Evolutionary conservation across 2,797 vertebrate species (phyloP).

Genomic region (Cuculus canorus): DNA sequence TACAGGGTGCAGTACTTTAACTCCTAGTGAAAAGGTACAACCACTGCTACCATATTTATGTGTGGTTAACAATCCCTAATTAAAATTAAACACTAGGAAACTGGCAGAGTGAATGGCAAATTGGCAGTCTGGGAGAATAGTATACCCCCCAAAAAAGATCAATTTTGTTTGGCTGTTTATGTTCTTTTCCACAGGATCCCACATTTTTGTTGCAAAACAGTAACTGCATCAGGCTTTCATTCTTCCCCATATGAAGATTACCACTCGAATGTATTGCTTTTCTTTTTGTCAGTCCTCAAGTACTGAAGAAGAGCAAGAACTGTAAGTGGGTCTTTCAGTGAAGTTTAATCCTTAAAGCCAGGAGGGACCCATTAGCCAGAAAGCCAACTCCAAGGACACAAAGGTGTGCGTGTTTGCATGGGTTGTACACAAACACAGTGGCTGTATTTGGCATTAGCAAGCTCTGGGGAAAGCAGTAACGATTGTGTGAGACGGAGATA

Average conservation of each 20-base stretch:
- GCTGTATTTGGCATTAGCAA: background rate
- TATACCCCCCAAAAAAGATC: background rate
- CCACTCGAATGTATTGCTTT: background rate
- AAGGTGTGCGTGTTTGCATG: background rate
- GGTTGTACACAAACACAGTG: background rate
- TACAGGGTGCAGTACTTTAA: background rate
- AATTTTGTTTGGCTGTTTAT: background rate
- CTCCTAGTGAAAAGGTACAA: background rate
- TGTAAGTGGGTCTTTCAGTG: background rate
- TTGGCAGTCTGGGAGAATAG: background rate
- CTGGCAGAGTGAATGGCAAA: rapidly evolving
- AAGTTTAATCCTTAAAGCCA: background rate
- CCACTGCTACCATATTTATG: background rate
- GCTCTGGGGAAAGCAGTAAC: background rate
- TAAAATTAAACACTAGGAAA: background rate
- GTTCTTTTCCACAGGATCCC: background rate
- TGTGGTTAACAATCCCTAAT: background rate
- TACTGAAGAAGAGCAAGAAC: background rate
- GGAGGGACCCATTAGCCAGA: background rate
- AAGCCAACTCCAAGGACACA: background rate
- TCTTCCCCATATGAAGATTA: background rate
- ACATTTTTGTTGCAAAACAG: background rate
- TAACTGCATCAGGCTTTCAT: background rate
- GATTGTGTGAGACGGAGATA: background rate
- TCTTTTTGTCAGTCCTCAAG: background rate